phyloP scores from a whole-genome alignment of 1,140 invertebrate genomes.

The Callitettix versicolor region DNA sequence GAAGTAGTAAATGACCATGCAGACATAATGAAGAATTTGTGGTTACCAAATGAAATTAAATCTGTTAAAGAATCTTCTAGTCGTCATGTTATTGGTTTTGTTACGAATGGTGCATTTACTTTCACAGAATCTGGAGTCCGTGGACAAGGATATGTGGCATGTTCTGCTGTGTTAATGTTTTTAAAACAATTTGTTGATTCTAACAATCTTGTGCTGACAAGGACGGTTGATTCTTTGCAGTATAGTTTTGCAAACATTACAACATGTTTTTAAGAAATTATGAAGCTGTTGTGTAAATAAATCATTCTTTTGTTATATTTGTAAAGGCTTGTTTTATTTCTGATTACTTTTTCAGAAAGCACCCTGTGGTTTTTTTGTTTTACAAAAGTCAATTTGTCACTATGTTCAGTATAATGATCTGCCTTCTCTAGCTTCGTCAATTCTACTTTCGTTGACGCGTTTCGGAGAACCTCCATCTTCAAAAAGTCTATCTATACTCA shows the following conservation, averaged over 20 bases:
- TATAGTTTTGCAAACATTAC: constrained; percentile 38
- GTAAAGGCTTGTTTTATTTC: too few species aligned
- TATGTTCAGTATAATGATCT: too few species aligned
- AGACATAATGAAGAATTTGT: constrained; percentile 51
- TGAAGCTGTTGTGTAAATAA: too few species aligned
- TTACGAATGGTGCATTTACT: constrained; percentile 56
- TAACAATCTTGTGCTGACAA: constrained; percentile 32
- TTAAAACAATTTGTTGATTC: constrained; percentile 19
- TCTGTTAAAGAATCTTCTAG: constrained; percentile 48
- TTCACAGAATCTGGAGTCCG: constrained; percentile 49
- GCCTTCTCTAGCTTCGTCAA: too few species aligned
- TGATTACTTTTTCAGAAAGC: too few species aligned
- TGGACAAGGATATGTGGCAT: constrained; percentile 56
- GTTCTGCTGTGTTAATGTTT: constrained; percentile 41
- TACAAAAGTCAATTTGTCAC: too few species aligned
- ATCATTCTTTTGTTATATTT: too few species aligned
- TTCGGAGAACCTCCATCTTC: too few species aligned
- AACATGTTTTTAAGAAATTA: constrained; percentile 28
- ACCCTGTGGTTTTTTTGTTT: too few species aligned
- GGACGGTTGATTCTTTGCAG: constrained; percentile 38
- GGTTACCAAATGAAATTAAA: constrained; percentile 43
- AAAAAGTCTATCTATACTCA: too few species aligned
- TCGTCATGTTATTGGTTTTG: constrained; percentile 61
- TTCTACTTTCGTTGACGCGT: too few species aligned
- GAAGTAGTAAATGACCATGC: constrained; percentile 40